These are phyloP conservation scores for Parnassius orleans DNA, from an alignment of 2,888 invertebrate genomes.

Conservation along the genomic window DNA sequence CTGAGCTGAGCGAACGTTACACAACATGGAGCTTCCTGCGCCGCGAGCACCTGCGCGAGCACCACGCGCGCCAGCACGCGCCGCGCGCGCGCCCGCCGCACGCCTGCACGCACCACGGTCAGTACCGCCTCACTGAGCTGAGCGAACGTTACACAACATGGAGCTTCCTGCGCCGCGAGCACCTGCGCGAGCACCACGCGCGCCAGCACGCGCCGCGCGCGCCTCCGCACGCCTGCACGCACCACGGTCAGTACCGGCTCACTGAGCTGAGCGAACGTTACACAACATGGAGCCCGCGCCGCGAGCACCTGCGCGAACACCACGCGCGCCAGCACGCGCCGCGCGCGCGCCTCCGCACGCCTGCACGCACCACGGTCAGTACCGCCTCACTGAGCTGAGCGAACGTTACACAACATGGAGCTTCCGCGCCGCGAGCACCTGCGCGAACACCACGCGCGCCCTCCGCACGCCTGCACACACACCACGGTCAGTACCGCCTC, in stretches of 20 bases:
- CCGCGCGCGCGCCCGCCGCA: too few species aligned
- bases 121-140: too few species aligned
- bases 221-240: slow-evolving; percentile 33
- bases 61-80: too few species aligned
- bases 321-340: too few species aligned
- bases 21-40: too few species aligned
- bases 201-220: too few species aligned
- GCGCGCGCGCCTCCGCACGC: background rate
- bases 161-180: slow-evolving; percentile 88
- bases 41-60: too few species aligned
- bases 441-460: background rate
- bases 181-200: too few species aligned
- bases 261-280: slow-evolving; percentile 67
- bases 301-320: background rate
- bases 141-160: too few species aligned
- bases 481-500: slow-evolving; percentile 26
- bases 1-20: too few species aligned
- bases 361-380: slow-evolving; percentile 32
- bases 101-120: too few species aligned
- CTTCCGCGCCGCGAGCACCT: background rate
- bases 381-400: background rate
- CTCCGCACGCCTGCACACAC: slow-evolving; percentile 18
- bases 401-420: background rate
- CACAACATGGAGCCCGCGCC: slow-evolving; percentile 50
- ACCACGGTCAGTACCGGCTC: slow-evolving; percentile 84